Conservation (phyloP, 35 echinoderm and acorn worm genomes). For the Acanthaster planci region DNA sequence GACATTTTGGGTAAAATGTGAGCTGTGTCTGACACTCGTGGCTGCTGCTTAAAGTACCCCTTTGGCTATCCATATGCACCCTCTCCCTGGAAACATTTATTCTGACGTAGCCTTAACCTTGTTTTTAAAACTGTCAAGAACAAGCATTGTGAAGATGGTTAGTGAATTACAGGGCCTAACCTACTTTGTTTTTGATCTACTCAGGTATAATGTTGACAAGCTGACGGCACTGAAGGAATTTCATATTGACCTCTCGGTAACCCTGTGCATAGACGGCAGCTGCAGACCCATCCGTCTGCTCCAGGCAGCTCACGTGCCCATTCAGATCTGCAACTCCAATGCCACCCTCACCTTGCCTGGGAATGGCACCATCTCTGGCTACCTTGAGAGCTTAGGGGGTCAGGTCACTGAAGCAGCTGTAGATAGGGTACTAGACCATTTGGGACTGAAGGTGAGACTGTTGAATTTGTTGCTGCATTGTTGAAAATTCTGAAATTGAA, state of each 20-base stretch:
- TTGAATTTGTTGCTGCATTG: no score
- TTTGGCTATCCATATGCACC: background rate
- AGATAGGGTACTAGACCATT: background rate
- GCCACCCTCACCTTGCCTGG: slow-evolving; percentile 19
- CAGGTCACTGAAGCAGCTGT: background rate
- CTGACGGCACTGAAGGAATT: background rate
- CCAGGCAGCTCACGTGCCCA: background rate
- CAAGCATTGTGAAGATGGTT: no score
- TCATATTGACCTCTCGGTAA: background rate
- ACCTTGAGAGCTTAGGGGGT: background rate
- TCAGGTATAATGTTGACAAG: slow-evolving; percentile 17
- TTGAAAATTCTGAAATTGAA: no score
- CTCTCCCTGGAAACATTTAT: background rate
- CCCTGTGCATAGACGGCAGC: slow-evolving; percentile 32
- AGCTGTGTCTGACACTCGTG: background rate
- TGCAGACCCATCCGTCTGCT: no score
- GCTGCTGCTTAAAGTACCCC: background rate
- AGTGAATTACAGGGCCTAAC: no score
- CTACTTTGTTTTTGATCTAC: no score
- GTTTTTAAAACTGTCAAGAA: no score
- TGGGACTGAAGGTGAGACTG: slow-evolving; percentile 15
- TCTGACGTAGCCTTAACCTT: no score
- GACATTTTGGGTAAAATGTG: background rate
- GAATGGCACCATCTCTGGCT: slow-evolving; percentile 1
- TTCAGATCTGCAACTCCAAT: slow-evolving; percentile 27